Percentiles rank a stretch among this genome's conserved stretches.
Conservation (phyloP, 2,113 vertebrate genomes). For the Gasterosteus aculeatus region DNA sequence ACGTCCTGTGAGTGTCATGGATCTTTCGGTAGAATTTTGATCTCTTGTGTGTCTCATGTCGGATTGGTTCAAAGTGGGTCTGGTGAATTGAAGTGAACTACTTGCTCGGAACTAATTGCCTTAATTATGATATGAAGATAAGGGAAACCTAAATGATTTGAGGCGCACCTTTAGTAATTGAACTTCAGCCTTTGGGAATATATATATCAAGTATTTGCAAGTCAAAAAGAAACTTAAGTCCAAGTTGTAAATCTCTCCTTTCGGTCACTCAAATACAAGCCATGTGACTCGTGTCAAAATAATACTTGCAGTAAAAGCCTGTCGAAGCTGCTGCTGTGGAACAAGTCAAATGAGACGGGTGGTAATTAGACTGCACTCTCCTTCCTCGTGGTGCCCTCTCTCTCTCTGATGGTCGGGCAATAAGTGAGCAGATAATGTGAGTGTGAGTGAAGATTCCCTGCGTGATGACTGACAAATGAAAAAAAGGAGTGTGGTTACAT, state of each 20-base stretch:
- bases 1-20: background rate
- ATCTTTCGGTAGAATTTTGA: background rate
- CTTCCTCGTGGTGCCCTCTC: background rate
- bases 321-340: background rate
- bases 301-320: constrained; percentile 9
- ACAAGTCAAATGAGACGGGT: background rate
- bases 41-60: background rate
- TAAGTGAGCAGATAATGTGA: constrained; percentile 42
- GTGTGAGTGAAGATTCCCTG: constrained; percentile 37
- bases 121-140: too few species aligned
- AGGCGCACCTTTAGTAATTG: too few species aligned
- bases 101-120: background rate
- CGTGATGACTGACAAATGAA: constrained; percentile 44
- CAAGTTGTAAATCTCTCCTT: background rate
- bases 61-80: too few species aligned
- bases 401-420: background rate
- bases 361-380: background rate
- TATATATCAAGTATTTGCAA: background rate
- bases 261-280: background rate
- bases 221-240: background rate
- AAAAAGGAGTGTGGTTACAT: constrained; percentile 45
- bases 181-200: background rate
- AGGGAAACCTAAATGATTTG: too few species aligned
- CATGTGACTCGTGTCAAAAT: constrained; percentile 4
- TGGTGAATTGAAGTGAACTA: background rate